Percentiles rank a stretch among this genome's conserved stretches.
Conservation (phyloP, 2,113 vertebrate genomes). For the Nothoprocta pentlandii region DNA sequence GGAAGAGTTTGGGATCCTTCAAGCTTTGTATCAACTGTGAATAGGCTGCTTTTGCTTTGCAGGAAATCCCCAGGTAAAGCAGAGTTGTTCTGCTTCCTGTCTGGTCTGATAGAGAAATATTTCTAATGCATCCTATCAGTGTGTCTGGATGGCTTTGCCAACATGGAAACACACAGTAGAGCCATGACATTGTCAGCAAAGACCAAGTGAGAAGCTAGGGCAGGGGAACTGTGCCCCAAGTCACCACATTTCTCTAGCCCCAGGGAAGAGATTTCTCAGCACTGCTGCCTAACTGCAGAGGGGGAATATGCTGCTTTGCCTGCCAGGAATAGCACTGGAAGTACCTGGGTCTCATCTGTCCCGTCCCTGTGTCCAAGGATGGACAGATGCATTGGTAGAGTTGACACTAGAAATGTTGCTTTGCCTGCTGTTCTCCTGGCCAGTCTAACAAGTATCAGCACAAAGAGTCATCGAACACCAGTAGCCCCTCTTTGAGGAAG, state of each 20-base stretch:
- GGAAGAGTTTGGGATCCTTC: slow-evolving; percentile 16
- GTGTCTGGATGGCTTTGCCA: neutral
- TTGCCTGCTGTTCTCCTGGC: neutral
- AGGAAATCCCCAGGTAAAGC: slow-evolving; percentile 51
- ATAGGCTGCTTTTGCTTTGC: neutral
- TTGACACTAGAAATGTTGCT: neutral
- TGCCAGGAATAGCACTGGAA: neutral
- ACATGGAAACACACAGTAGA: rapidly evolving
- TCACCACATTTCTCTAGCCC: rapidly evolving
- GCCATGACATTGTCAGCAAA: neutral
- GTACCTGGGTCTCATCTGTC: rapidly evolving
- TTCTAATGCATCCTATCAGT: rapidly evolving
- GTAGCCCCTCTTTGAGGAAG: neutral
- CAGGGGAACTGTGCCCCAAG: neutral
- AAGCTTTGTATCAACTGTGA: neutral
- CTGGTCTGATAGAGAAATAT: neutral
- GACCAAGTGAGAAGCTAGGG: neutral
- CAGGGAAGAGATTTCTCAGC: neutral
- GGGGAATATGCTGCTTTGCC: neutral
- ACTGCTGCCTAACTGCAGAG: rapidly evolving
- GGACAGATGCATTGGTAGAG: neutral
- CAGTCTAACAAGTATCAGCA: rapidly evolving
- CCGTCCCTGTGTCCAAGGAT: rapidly evolving
- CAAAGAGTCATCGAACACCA: neutral
- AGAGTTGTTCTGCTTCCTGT: neutral